Conservation (phyloP, 2,113 vertebrate genomes). For the Clinocottus analis region DNA sequence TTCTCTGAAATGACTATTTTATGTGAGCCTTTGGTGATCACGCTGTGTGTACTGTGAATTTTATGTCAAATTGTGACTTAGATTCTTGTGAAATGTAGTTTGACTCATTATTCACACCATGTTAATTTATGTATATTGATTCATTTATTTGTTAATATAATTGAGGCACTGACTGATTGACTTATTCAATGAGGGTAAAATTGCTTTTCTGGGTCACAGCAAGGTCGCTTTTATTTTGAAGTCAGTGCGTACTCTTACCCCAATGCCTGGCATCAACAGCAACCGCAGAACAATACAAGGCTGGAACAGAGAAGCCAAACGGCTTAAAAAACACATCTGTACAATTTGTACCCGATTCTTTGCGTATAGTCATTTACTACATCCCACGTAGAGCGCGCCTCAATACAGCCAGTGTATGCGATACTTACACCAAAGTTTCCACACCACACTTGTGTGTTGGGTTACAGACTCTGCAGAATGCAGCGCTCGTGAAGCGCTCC, state of each 20-base stretch:
- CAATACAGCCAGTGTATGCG: no score
- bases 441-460: no score
- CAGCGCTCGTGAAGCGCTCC: no score
- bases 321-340: no score
- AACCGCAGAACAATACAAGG: neutral
- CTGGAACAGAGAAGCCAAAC: no score
- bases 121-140: neutral
- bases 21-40: neutral
- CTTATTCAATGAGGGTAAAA: no score
- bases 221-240: neutral
- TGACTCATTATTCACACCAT: neutral
- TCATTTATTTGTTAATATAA: neutral
- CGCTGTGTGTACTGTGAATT: neutral
- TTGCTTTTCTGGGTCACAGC: neutral
- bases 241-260: neutral
- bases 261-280: neutral
- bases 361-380: no score
- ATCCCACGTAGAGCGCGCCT: no score
- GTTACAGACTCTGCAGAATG: no score
- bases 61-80: neutral
- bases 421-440: no score
- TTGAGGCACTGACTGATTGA: neutral
- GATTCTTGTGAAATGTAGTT: neutral
- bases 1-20: neutral
- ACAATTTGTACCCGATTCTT: no score